Percentiles rank a stretch among this genome's conserved stretches.
These are phyloP conservation scores for Nephrotoma guestfalica DNA, from an alignment of 2,888 invertebrate species.

Conservation along the genomic window DNA sequence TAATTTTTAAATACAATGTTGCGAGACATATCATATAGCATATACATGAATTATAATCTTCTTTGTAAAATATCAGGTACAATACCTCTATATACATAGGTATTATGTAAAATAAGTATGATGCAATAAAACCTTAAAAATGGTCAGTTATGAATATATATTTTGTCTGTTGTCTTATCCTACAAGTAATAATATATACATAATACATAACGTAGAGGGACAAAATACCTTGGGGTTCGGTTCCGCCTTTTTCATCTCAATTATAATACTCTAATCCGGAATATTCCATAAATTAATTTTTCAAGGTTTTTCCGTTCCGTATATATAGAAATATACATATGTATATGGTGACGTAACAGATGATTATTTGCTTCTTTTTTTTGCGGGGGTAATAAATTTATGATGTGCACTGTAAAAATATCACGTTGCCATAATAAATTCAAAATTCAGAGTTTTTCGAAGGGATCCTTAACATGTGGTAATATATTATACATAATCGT, in stretches of 20 bases:
- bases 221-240: background rate
- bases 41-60: no score
- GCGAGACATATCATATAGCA: no score
- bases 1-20: background rate
- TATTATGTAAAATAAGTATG: background rate
- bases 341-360: background rate
- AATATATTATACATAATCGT: no score
- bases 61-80: no score
- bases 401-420: no score
- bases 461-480: no score
- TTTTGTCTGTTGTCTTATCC: background rate
- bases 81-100: background rate
- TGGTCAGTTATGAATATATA: background rate
- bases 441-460: no score
- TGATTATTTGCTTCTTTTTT: background rate
- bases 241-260: background rate
- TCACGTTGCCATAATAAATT: no score
- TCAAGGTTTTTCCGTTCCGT: background rate
- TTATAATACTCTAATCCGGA: background rate
- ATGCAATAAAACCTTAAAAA: background rate
- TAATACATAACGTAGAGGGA: no score
- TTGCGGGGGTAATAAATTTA: no score
- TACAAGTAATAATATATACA: no score
- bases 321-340: no score
- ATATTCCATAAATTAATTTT: background rate